Evolutionary conservation across 2,888 invertebrate species (phyloP).

Genomic region (Drymonia ruficornis): DNA sequence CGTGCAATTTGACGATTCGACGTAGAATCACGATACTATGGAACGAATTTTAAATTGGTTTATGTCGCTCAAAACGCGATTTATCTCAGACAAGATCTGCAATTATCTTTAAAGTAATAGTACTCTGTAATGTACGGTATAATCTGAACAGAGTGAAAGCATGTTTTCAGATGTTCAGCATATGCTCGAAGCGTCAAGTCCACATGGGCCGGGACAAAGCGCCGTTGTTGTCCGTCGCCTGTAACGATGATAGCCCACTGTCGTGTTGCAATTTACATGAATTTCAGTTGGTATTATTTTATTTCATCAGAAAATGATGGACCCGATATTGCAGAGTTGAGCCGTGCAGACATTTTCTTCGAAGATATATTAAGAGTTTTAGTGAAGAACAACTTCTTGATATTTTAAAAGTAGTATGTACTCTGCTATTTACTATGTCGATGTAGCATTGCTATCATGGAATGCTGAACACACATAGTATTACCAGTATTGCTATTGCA

Average conservation of each 20-base stretch:
- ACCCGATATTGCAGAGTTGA: too few species aligned
- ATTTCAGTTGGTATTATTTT: not conserved
- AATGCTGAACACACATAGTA: too few species aligned
- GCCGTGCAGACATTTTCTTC: too few species aligned
- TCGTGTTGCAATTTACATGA: constrained; percentile 6
- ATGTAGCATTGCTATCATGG: too few species aligned
- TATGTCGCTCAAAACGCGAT: constrained; percentile 1
- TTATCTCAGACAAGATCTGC: not conserved
- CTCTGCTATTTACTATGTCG: too few species aligned
- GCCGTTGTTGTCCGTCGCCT: constrained; percentile 47
- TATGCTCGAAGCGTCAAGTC: constrained; percentile 52
- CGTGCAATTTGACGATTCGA: not conserved
- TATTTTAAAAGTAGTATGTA: too few species aligned
- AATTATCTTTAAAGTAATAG: not conserved
- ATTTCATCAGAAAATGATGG: too few species aligned
- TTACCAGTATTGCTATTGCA: too few species aligned
- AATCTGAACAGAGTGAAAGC: constrained; percentile 36
- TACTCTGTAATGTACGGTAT: constrained; percentile 10
- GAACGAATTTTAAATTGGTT: not conserved
- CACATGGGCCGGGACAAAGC: constrained; percentile 59
- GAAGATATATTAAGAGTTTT: too few species aligned
- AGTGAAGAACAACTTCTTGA: too few species aligned
- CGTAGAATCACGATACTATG: not conserved
- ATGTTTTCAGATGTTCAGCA: constrained; percentile 63
- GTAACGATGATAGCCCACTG: constrained; percentile 9